Base-by-base conservation (phyloP, 2,888 invertebrate genomes). In the Thecophora atra region DNA sequence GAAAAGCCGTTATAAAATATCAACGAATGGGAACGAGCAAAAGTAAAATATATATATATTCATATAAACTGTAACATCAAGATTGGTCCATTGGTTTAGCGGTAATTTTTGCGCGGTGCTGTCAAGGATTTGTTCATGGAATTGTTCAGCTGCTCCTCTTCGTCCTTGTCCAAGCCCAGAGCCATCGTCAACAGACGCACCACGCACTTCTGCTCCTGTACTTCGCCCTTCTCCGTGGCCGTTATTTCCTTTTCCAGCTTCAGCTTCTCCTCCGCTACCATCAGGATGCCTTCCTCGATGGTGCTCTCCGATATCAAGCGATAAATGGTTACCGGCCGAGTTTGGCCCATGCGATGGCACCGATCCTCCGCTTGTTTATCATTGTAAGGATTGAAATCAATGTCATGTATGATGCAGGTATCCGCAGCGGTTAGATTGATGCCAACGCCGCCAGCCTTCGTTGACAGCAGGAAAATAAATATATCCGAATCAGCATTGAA, bases 371-470 rank as follows among this genome's bases (percentile, higher is more conserved):
- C 98, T 87, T 98, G 97, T 86, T 97, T 98, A 86, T 99, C 98
- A 85, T 98, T 98, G 87, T 98, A 98, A 0, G 98, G 98, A 88
- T 99, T 99, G 86, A 97, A 98, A 88, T 99, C 99, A 67, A 98
- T 96, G 83, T 99, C 99, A 85, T 99, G 98, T 76, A 99, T 93
- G 73, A 96, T 93, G 62, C 98, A 98, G 15, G 95, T 95, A 88
- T 98, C 97, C 0, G 99, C 98, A 0, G 96, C 92, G 0, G 96
- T 96, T 76, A 97, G 89, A 88, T 97, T 97, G 81, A 97, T 97
- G 71, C 97, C 97, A 67, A 97, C 89, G n/a, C 98, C 99, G 44
- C 98, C 98, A 0, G 98, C 98, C 83, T 91, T 91, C 0, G 98
- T 98, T 6, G 97, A 97, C 79, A 98, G 86, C 73, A 98, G 89